Evolutionary conservation across 2,888 invertebrate species (phyloP).

Genomic region (Chesias legatella): DNA sequence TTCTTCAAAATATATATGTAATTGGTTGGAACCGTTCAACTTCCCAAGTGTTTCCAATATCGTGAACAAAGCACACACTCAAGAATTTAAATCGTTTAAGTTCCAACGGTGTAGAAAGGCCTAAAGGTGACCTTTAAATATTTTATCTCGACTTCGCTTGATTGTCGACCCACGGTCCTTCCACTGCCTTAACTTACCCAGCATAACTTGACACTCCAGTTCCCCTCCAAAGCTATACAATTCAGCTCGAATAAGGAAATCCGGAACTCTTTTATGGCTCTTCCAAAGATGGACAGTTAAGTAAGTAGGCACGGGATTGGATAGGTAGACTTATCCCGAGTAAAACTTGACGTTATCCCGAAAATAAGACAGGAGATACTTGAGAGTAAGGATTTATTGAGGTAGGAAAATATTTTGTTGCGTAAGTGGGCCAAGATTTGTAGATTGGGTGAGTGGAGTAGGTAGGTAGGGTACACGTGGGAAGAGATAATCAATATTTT

Average conservation of each 20-base stretch:
- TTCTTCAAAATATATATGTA: slow-evolving; percentile 1
- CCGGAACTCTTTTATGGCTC: slow-evolving; percentile 53
- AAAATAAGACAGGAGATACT: slow-evolving; percentile 54
- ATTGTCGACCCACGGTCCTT: slow-evolving; percentile 71
- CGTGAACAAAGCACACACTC: slow-evolving; percentile 35
- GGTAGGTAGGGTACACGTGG: background rate
- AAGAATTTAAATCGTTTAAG: slow-evolving; percentile 63
- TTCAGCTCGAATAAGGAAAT: slow-evolving; percentile 45
- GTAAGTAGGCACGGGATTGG: slow-evolving; percentile 56
- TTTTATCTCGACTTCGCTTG: slow-evolving; percentile 73
- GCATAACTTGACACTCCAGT: slow-evolving; percentile 47
- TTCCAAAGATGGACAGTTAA: slow-evolving; percentile 49
- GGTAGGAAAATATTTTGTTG: slow-evolving; percentile 32
- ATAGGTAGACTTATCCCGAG: slow-evolving; percentile 66
- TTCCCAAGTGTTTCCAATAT: slow-evolving; percentile 23
- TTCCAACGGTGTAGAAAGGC: slow-evolving; percentile 48
- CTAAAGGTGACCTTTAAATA: slow-evolving; percentile 73
- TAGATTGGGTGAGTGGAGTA: slow-evolving; percentile 11
- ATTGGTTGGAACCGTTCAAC: slow-evolving; percentile 5
- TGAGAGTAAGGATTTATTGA: slow-evolving; percentile 49
- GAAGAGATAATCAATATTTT: background rate
- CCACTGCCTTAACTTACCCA: slow-evolving; percentile 60
- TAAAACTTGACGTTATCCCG: slow-evolving; percentile 57
- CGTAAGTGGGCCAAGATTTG: slow-evolving; percentile 24
- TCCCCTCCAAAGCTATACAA: slow-evolving; percentile 45